phyloP scores from a whole-genome alignment of 2,888 invertebrate genomes.

The Adineta ricciae region DNA sequence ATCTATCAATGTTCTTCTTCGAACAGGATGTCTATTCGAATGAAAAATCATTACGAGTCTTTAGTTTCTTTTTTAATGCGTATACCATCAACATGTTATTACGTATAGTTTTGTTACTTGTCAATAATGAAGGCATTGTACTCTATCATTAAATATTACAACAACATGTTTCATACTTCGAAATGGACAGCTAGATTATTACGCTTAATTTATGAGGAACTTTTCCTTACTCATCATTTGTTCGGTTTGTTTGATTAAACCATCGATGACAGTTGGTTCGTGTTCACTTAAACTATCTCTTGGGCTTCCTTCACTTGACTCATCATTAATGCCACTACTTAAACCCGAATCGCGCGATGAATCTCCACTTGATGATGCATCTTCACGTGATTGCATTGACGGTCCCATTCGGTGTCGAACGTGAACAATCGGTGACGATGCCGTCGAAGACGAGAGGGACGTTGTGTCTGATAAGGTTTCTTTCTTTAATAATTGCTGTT shows the following conservation, averaged over 20 bases:
- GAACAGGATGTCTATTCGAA: too few species aligned
- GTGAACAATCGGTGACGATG: not conserved
- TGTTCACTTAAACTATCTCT: not conserved
- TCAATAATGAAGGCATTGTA: not conserved
- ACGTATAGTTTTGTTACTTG: not conserved
- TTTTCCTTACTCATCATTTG: not conserved
- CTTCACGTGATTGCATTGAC: not conserved
- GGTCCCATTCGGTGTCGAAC: not conserved
- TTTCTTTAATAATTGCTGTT: slow-evolving; percentile 16
- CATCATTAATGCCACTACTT: not conserved
- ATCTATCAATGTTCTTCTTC: too few species aligned
- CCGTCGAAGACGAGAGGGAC: not conserved
- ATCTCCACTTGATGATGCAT: not conserved
- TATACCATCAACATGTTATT: not conserved
- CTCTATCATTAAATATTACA: not conserved
- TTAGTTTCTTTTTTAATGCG: too few species aligned
- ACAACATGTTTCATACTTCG: not conserved
- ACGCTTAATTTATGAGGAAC: not conserved
- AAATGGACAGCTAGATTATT: not conserved
- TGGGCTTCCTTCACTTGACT: not conserved
- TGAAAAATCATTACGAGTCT: too few species aligned
- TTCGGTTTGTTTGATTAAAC: not conserved
- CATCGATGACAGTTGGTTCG: not conserved
- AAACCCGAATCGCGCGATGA: slow-evolving; percentile 8
- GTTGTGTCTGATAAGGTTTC: not conserved